phyloP scores from a whole-genome alignment of 2,888 invertebrate genomes.

The Ryuthela nishihirai region DNA sequence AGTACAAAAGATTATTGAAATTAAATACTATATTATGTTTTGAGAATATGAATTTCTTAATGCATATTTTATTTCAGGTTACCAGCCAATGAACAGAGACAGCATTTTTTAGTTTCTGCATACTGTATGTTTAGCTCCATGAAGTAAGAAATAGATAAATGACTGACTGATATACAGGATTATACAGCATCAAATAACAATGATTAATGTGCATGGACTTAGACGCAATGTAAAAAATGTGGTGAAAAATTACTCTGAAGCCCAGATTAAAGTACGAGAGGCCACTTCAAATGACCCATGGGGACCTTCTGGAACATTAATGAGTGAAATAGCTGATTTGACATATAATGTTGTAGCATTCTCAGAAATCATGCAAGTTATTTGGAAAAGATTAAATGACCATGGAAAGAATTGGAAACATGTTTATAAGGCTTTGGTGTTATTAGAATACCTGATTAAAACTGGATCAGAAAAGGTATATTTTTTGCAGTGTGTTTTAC shows the following conservation, averaged over 20 bases:
- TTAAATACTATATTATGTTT: too few species aligned
- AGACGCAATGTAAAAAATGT: constrained; percentile 97
- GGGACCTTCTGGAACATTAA: constrained; percentile 97
- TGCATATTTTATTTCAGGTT: too few species aligned
- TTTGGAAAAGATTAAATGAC: constrained; percentile 98
- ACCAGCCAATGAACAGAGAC: too few species aligned
- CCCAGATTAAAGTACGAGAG: constrained; percentile 98
- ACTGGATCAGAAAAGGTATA: constrained; percentile 89
- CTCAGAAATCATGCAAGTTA: constrained; percentile 99
- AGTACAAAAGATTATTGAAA: too few species aligned
- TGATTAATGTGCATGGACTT: constrained; percentile 83
- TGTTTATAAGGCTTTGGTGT: constrained; percentile 94
- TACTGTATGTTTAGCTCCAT: too few species aligned
- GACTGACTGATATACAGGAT: too few species aligned
- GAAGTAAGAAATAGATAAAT: too few species aligned
- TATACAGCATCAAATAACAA: too few species aligned
- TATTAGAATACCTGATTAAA: constrained; percentile 96
- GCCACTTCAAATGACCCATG: constrained; percentile 99
- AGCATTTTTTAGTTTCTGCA: too few species aligned
- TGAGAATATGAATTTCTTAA: too few species aligned
- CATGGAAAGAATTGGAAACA: constrained; percentile 99
- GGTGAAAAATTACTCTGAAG: constrained; percentile 99
- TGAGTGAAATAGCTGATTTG: constrained; percentile 98
- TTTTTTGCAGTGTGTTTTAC: too few species aligned
- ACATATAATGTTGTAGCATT: constrained; percentile 99